Evolutionary conservation across 2,797 vertebrate genomes (phyloP).

Genomic region (Geotrypetes seraphini): DNA sequence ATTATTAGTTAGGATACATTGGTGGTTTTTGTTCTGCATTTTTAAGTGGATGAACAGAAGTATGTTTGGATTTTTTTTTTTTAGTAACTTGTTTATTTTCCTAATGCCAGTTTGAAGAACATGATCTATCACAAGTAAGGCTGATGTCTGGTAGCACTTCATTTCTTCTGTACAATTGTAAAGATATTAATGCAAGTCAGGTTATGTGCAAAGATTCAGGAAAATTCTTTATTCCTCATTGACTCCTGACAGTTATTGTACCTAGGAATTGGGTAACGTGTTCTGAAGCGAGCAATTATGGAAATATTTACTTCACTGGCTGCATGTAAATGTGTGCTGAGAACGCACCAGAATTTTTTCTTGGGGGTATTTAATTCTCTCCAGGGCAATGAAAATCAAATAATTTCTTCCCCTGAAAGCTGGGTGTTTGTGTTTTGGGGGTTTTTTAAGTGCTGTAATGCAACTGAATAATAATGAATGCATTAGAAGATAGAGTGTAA

Average conservation of each 20-base stretch:
- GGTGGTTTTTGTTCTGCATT: conserved; percentile 27
- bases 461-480: conserved; percentile 85
- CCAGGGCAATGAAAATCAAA: conserved; percentile 76
- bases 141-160: conserved; percentile 75
- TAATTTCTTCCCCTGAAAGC: conserved; percentile 55
- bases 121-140: conserved; percentile 51
- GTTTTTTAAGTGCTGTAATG: conserved; percentile 63
- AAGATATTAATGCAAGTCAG: conserved; percentile 74
- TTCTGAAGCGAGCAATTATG: conserved; percentile 90
- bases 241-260: conserved; percentile 78
- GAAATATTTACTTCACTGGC: conserved; percentile 89
- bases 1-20: too few relatives aligned
- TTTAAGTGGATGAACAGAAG: conserved; percentile 23
- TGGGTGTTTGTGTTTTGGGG: conserved; percentile 40
- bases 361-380: conserved; percentile 76
- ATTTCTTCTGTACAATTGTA: conserved; percentile 61
- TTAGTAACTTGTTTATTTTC: conserved; percentile 40
- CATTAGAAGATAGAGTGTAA: conserved; percentile 30
- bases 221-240: conserved; percentile 86
- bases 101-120: conserved; percentile 38
- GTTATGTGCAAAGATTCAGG: conserved; percentile 68
- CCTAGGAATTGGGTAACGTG: conserved; percentile 81
- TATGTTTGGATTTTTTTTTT: conserved; percentile 24
- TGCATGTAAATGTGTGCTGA: conserved; percentile 76
- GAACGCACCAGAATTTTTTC: conserved; percentile 73